A percentile compares a stretch with the other conserved stretches of the same genome.
These are phyloP conservation scores for Bradypus variegatus DNA, from an alignment of 2,797 vertebrate genomes.

Conservation along the genomic window DNA sequence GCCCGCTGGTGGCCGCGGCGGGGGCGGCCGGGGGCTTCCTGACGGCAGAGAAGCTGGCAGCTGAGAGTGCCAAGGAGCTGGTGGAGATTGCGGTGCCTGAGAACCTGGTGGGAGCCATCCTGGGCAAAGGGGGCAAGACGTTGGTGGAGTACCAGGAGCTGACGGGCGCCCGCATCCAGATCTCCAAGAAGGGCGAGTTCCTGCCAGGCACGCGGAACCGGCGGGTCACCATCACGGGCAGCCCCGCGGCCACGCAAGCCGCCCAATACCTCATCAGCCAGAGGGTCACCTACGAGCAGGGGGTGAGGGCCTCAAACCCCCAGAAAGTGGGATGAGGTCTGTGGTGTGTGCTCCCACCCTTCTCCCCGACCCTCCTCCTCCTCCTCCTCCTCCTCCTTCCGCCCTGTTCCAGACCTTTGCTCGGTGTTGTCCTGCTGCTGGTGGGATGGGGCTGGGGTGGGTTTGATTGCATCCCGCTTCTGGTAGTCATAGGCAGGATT, in stretches of 20 bases:
- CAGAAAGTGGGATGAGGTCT: conserved; percentile 90
- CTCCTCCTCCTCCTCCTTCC: background rate
- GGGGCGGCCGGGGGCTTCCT: conserved; percentile 87
- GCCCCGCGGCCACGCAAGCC: conserved; percentile 91
- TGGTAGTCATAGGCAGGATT: conserved; percentile 67
- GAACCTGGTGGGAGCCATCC: conserved; percentile 94
- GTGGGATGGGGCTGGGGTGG: conserved; percentile 57
- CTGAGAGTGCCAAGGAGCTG: conserved; percentile 92
- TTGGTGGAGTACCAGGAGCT: conserved; percentile 97
- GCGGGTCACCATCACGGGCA: conserved; percentile 96
- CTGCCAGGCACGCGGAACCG: conserved; percentile 97
- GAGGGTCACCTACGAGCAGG: conserved; percentile 96
- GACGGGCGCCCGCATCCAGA: conserved; percentile 95
- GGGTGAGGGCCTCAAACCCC: conserved; percentile 93
- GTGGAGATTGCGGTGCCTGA: conserved; percentile 96
- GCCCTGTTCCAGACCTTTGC: conserved; percentile 55
- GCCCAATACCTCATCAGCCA: conserved; percentile 98
- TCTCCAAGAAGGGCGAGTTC: conserved; percentile 98
- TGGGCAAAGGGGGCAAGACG: conserved; percentile 96
- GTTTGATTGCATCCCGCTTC: conserved; percentile 47
- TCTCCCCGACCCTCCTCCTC: background rate
- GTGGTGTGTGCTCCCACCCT: conserved; percentile 58
- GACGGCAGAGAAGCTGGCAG: conserved; percentile 88
- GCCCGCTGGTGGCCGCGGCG: conserved; percentile 82
- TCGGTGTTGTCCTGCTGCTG: conserved; percentile 49